These are phyloP conservation scores for Sinhomidia bicolor DNA, from an alignment of 2,888 invertebrate species.

Conservation along the genomic window DNA sequence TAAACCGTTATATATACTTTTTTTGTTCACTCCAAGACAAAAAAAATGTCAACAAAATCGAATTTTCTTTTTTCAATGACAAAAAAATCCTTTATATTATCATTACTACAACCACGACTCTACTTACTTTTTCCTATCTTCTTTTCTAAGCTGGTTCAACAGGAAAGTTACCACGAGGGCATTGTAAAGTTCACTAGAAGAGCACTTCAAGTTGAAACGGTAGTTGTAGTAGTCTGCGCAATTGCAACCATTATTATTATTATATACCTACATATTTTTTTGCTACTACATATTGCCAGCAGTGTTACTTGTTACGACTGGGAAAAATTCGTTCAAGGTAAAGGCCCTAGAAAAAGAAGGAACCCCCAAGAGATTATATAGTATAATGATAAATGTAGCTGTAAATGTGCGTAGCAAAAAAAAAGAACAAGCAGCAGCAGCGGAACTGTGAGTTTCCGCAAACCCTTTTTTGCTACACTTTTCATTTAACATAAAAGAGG, in stretches of 20 bases:
- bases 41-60: conserved; percentile 1
- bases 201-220: conserved; percentile 74
- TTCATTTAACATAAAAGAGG: not conserved
- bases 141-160: not conserved
- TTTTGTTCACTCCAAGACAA: conserved; percentile 11
- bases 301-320: not conserved
- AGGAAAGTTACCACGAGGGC: conserved; percentile 59
- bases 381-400: conserved; percentile 17
- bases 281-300: too few relatives aligned
- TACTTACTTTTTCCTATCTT: not conserved
- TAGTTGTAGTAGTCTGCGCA: conserved; percentile 63
- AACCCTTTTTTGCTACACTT: conserved; percentile 47
- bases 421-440: too few relatives aligned
- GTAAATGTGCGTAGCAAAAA: conserved; percentile 40
- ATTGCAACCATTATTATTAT: not conserved
- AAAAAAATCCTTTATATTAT: not conserved
- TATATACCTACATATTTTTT: too few relatives aligned
- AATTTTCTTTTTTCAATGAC: not conserved
- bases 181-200: conserved; percentile 69
- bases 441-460: conserved; percentile 74
- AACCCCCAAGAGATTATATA: too few relatives aligned
- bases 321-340: conserved; percentile 7
- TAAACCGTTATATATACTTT: not conserved
- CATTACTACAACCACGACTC: not conserved
- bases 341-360: conserved; percentile 11